Conservation (phyloP, 2,888 invertebrate species). For the Saturnia pavonia region DNA sequence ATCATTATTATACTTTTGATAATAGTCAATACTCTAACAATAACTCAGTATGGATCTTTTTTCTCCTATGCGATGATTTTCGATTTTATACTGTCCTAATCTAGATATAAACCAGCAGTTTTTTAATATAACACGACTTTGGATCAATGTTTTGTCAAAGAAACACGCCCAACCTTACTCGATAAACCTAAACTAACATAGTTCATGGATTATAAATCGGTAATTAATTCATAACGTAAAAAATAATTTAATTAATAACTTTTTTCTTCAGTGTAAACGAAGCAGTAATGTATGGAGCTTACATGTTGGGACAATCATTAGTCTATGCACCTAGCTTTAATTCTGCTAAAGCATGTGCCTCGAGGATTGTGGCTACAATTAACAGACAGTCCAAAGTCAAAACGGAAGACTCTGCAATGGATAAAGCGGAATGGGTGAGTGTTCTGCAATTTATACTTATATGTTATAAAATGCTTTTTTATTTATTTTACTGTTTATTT, state of each 20-base stretch:
- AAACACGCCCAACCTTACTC: background rate
- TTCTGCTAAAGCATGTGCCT: constrained; percentile 82
- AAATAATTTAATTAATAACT: background rate
- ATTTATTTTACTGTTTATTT: background rate
- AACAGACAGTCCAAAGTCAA: constrained; percentile 59
- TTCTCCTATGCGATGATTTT: background rate
- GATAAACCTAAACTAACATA: background rate
- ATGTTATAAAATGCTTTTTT: background rate
- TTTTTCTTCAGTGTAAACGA: constrained; percentile 83
- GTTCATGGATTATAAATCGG: background rate
- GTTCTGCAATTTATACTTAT: background rate
- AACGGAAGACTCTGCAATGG: constrained; percentile 58
- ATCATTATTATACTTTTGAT: no score
- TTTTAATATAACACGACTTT: background rate
- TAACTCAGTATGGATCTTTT: no score
- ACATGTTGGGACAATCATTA: constrained; percentile 89
- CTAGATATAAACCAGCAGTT: background rate
- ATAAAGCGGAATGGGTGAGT: constrained; percentile 66
- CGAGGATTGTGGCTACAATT: constrained; percentile 62
- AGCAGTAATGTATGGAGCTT: constrained; percentile 88
- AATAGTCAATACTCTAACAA: no score
- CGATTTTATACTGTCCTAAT: background rate
- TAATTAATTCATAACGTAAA: background rate
- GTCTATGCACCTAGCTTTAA: constrained; percentile 90
- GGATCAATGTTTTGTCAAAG: background rate